Evolutionary conservation across 2,888 invertebrate species (phyloP), one percentile per base, ranked within the genome.

Genomic region (Andrena minutula): DNA sequence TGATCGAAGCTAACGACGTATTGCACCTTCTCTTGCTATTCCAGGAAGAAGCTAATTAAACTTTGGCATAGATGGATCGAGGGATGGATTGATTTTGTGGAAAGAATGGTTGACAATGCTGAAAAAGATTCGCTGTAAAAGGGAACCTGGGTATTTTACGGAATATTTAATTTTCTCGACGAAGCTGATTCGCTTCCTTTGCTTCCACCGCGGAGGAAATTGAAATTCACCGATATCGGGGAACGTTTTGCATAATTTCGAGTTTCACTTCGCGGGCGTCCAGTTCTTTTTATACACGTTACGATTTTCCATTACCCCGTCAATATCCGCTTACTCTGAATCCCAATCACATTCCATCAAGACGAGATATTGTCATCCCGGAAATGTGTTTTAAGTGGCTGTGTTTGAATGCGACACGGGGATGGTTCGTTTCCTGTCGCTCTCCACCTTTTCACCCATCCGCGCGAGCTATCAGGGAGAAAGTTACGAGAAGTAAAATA

Each of bases 401-500:
- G 16, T 41, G 53, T 66, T 60, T 75, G 7, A 75, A 32, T 73
- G 60, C 8, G 20, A 16, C 64, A 26, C 23, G 16, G 63, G 63
- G 64, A 49, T 75, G 69, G 63, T 58, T 35, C 69, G 20, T 51
- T 60, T 41, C 2, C 53, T 32, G 23, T 8, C 30, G 20, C 4
- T 23, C 1, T 4, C 1, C 10, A 6, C 5, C 20, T 60, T 47
- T 26, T 47, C 35, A 12, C 30, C n/a, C 26, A 12, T 58, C 51
- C n/a, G 32, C n/a, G 3, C 16, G 47, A 32, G 51, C 26, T 23
- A 61, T 53, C 28, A 16, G 26, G 5, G 53, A n/a, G 35, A 63
- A 30, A 56, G 65, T 66, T 53, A 53, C 51, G 56, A 65, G 53
- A 81, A 72, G 81, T 41, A 60, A 81, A 81, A 81, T 76, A 82